Evolutionary conservation across 2,113 vertebrate species (phyloP).

Genomic region (Hypocryptadius cinnamomeus): DNA sequence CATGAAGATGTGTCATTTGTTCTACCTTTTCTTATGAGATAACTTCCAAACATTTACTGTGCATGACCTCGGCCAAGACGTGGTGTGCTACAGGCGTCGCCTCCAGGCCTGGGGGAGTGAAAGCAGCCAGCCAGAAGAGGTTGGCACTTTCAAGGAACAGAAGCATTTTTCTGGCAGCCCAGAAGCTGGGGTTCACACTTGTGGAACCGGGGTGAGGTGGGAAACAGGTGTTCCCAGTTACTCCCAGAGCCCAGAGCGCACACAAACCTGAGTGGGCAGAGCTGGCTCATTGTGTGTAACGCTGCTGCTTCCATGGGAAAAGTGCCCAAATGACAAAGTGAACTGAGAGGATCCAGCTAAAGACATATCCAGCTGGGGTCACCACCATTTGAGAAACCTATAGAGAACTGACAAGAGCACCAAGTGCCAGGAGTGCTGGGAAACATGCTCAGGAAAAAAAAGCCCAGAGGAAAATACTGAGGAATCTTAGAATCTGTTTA

Average conservation of each 20-base stretch:
- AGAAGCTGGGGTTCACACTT: neutral
- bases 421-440: neutral
- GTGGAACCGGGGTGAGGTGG: neutral
- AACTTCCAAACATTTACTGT: neutral
- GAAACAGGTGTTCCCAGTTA: neutral
- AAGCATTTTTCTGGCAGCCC: neutral
- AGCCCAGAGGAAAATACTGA: neutral
- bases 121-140: neutral
- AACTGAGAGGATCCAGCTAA: neutral
- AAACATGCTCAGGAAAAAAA: neutral
- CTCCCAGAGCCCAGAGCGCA: neutral
- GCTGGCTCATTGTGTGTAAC: neutral
- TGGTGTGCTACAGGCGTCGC: fast-evolving
- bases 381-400: neutral
- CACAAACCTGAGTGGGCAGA: neutral
- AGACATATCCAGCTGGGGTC: neutral
- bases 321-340: neutral
- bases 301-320: neutral
- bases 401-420: neutral
- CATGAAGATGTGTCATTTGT: neutral
- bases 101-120: neutral
- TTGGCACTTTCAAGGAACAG: neutral
- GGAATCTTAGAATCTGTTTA: slow-evolving; percentile 8
- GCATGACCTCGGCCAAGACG: fast-evolving
- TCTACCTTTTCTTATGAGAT: neutral